Conservation (phyloP, 2,888 invertebrate genomes). For the Pyrochroa serraticornis region DNA sequence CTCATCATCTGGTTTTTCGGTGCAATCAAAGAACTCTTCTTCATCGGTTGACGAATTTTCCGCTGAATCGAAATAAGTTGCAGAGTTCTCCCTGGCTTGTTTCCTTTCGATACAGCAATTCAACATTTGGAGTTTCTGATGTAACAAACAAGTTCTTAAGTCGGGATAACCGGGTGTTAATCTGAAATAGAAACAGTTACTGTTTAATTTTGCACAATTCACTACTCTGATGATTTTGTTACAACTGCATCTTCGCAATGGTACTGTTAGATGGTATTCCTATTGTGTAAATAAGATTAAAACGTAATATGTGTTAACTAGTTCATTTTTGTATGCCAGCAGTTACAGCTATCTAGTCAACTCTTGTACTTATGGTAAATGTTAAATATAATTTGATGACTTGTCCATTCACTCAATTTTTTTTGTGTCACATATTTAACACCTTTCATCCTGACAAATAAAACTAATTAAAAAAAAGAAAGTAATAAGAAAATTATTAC, state of each 20-base stretch:
- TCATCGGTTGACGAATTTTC: slow-evolving; percentile 58
- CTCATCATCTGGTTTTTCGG: slow-evolving; percentile 58
- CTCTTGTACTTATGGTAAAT: too few species aligned
- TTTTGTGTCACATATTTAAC: too few species aligned
- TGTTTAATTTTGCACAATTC: slow-evolving; percentile 9
- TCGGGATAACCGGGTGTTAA: slow-evolving; percentile 84
- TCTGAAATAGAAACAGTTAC: slow-evolving; percentile 62
- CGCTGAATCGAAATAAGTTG: slow-evolving; percentile 57
- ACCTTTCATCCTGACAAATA: too few species aligned
- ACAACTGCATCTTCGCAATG: background rate
- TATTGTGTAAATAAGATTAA: background rate
- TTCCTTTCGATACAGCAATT: slow-evolving; percentile 78
- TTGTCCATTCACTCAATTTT: too few species aligned
- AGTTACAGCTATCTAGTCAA: too few species aligned
- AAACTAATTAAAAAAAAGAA: too few species aligned
- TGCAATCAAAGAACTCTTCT: slow-evolving; percentile 85
- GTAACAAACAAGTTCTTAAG: slow-evolving; percentile 85
- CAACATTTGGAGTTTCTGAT: slow-evolving; percentile 89
- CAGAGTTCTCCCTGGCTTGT: slow-evolving; percentile 59
- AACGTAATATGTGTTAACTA: background rate
- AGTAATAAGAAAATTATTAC: too few species aligned
- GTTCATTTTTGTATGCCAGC: background rate
- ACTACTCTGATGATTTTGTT: background rate
- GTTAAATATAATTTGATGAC: too few species aligned
- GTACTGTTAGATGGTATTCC: slow-evolving; percentile 2